A percentile compares a stretch with the other conserved stretches of the same genome.
Conservation (phyloP, 2,888 invertebrate species). For the Megamerina dolium region DNA sequence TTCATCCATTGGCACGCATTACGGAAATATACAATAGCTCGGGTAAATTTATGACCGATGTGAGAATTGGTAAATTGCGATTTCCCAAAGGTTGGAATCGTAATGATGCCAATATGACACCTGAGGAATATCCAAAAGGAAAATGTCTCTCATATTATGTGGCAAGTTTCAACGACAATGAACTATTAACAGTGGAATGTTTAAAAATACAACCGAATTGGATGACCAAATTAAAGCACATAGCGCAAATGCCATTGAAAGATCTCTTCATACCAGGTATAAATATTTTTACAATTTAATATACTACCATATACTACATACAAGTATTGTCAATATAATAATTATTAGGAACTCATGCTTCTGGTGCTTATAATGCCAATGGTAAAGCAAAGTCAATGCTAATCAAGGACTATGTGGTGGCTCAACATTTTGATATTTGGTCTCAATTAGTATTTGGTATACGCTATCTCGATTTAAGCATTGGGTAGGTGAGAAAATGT, state of each 20-base stretch:
- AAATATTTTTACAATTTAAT: background rate
- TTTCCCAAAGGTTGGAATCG: slow-evolving; percentile 60
- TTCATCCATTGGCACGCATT: slow-evolving; percentile 34
- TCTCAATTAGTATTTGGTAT: slow-evolving; percentile 79
- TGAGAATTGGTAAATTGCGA: slow-evolving; percentile 52
- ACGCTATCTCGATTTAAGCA: slow-evolving; percentile 73
- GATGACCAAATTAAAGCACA: slow-evolving; percentile 61
- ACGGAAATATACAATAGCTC: slow-evolving; percentile 50
- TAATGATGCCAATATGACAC: slow-evolving; percentile 29
- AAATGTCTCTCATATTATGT: slow-evolving; percentile 69
- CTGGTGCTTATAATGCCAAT: slow-evolving; percentile 52
- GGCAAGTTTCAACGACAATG: slow-evolving; percentile 58
- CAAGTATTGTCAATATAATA: background rate
- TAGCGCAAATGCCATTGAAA: slow-evolving; percentile 36
- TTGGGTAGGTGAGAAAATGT: slow-evolving; percentile 57
- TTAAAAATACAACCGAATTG: slow-evolving; percentile 77
- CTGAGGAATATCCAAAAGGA: slow-evolving; percentile 44
- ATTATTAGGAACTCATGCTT: slow-evolving; percentile 58
- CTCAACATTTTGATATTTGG: slow-evolving; percentile 75
- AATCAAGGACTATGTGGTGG: slow-evolving; percentile 47
- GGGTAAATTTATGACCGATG: slow-evolving; percentile 45
- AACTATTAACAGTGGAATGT: slow-evolving; percentile 60
- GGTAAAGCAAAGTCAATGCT: slow-evolving; percentile 33
- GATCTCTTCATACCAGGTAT: slow-evolving; percentile 42
- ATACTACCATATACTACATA: background rate